A percentile compares a stretch with the other conserved stretches of the same genome.
These are phyloP conservation scores for Elgaria multicarinata DNA, from an alignment of 2,113 vertebrate genomes.

Conservation along the genomic window DNA sequence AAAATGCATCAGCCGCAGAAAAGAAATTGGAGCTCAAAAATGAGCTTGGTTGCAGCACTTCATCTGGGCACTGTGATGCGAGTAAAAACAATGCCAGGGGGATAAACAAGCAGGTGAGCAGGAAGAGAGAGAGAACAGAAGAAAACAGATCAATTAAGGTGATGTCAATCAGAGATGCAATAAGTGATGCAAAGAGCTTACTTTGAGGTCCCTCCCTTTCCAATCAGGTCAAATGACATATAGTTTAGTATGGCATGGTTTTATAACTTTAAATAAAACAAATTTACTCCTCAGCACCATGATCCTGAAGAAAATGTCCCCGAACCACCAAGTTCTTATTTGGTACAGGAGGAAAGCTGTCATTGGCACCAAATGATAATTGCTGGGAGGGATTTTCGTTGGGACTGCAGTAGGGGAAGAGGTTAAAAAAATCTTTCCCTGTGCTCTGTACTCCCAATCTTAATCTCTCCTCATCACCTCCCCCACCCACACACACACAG, in stretches of 20 bases:
- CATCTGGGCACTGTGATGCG: neutral
- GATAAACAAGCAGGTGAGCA: constrained; percentile 1
- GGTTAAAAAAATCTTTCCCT: neutral
- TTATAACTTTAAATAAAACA: no score
- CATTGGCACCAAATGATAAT: neutral
- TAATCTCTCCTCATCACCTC: no score
- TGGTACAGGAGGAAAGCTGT: neutral
- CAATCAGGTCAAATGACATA: neutral
- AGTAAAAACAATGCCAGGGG: neutral
- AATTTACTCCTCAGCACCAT: no score
- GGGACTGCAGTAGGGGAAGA: neutral
- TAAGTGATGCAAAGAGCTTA: neutral
- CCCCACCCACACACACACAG: no score
- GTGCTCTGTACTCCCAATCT: no score
- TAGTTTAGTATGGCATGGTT: no score
- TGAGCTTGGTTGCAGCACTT: neutral
- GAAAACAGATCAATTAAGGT: neutral
- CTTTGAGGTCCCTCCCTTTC: neutral
- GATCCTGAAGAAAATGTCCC: no score
- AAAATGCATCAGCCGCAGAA: neutral
- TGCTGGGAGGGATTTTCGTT: neutral
- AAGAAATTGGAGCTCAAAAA: neutral
- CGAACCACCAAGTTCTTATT: neutral
- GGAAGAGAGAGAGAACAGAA: neutral
- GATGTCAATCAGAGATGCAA: neutral